Conservation (phyloP, 2,888 invertebrate species). For the Drosophila maculinotata region DNA sequence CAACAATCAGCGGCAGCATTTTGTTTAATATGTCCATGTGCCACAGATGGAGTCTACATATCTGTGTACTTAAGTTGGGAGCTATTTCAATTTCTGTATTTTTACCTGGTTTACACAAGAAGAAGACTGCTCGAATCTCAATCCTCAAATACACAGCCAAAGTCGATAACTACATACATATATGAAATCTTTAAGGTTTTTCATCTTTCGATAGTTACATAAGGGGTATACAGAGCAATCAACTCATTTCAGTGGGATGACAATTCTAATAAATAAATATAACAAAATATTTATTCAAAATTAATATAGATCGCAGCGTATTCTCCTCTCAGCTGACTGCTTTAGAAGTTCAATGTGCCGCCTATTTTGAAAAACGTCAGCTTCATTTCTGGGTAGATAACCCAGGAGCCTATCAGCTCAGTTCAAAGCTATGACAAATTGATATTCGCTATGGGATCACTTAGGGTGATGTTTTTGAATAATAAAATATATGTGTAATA, state of each 20-base stretch:
- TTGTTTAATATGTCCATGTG: constrained; percentile 1
- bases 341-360: too few species aligned
- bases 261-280: neutral
- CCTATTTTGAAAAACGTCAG: too few species aligned
- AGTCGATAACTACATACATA: neutral
- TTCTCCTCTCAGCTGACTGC: too few species aligned
- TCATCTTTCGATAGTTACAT: neutral
- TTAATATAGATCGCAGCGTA: too few species aligned
- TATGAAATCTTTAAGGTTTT: neutral
- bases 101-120: neutral
- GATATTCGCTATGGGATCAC: neutral
- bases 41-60: neutral
- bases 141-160: neutral
- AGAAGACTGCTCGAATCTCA: neutral
- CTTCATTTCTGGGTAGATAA: too few species aligned
- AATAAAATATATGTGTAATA: too few species aligned
- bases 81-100: neutral
- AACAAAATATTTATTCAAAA: neutral
- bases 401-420: too few species aligned
- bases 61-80: neutral
- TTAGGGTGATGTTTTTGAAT: too few species aligned
- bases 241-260: neutral
- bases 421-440: neutral
- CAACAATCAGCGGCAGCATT: constrained; percentile 41
- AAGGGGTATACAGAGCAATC: neutral